A percentile compares a stretch with the other conserved stretches of the same genome.
Evolutionary conservation across 2,113 vertebrate genomes (phyloP).

Genomic region (Alexandromys fortis): DNA sequence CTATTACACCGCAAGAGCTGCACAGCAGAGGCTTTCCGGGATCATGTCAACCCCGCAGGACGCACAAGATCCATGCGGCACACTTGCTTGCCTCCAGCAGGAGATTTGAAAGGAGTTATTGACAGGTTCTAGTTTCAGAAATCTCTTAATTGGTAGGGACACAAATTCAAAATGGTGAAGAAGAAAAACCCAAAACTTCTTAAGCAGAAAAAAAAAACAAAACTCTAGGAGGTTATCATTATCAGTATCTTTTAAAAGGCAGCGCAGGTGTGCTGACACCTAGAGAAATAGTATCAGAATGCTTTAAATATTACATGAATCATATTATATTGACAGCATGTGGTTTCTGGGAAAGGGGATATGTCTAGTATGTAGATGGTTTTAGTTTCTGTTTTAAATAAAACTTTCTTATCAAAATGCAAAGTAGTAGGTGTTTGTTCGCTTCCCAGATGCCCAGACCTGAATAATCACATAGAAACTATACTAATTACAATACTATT

Average conservation of each 20-base stretch:
- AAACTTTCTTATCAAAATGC: constrained; percentile 43
- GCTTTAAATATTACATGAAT: constrained; percentile 20
- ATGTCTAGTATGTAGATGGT: not conserved
- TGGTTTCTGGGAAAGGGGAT: constrained; percentile 21
- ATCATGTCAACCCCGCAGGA: not conserved
- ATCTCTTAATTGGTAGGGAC: not conserved
- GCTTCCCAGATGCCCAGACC: too few relatives aligned
- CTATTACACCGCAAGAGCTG: not conserved
- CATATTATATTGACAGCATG: not conserved
- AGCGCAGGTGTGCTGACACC: not conserved
- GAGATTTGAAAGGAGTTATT: not conserved
- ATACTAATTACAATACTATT: too few relatives aligned
- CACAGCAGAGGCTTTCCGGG: not conserved
- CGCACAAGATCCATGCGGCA: not conserved
- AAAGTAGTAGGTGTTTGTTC: not conserved
- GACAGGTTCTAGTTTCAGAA: constrained; percentile 42
- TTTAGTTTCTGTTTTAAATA: constrained; percentile 26
- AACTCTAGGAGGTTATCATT: constrained; percentile 33
- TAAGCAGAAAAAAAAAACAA: constrained; percentile 2
- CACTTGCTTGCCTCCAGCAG: not conserved
- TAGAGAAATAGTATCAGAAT: constrained; percentile 38
- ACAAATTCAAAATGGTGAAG: constrained; percentile 49
- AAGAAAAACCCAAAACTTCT: not conserved
- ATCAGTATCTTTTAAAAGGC: not conserved
- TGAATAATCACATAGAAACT: too few relatives aligned